Evolutionary conservation across 2,888 invertebrate species (phyloP).

Genomic region (Nineta flava): DNA sequence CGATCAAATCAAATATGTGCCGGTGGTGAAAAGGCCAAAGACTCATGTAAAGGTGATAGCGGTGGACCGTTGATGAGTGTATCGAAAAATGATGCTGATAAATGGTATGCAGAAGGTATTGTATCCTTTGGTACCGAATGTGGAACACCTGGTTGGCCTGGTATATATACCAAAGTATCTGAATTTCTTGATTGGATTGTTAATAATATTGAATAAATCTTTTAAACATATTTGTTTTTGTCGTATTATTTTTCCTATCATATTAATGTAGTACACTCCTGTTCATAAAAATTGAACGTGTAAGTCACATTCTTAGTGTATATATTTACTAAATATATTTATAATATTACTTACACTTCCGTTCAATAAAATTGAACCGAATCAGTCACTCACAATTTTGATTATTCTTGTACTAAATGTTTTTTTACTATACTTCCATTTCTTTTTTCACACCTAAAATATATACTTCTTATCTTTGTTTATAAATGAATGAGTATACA

Average conservation of each 20-base stretch:
- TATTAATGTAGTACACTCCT: not conserved
- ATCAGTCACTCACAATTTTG: too few relatives aligned
- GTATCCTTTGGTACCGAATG: constrained; percentile 52
- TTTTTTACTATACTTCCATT: too few relatives aligned
- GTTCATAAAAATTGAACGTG: too few relatives aligned
- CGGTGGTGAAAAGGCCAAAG: constrained; percentile 47
- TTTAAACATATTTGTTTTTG: not conserved
- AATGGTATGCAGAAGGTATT: constrained; percentile 43
- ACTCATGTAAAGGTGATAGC: constrained; percentile 60
- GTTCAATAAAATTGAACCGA: too few relatives aligned
- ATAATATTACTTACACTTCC: not conserved
- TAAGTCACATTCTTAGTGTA: too few relatives aligned
- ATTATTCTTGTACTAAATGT: too few relatives aligned
- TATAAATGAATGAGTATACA: too few relatives aligned
- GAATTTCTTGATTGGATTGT: constrained; percentile 47
- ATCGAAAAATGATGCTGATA: constrained; percentile 21
- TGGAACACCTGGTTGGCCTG: constrained; percentile 47
- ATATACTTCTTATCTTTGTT: too few relatives aligned
- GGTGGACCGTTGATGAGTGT: constrained; percentile 59
- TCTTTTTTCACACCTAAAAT: too few relatives aligned
- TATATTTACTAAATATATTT: too few relatives aligned
- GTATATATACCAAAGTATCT: constrained; percentile 47
- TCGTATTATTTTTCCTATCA: not conserved
- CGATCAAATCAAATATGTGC: constrained; percentile 48
- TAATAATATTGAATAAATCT: constrained; percentile 13